phyloP scores from a whole-genome alignment of 2,797 vertebrate genomes.

The Silurus aristotelis region DNA sequence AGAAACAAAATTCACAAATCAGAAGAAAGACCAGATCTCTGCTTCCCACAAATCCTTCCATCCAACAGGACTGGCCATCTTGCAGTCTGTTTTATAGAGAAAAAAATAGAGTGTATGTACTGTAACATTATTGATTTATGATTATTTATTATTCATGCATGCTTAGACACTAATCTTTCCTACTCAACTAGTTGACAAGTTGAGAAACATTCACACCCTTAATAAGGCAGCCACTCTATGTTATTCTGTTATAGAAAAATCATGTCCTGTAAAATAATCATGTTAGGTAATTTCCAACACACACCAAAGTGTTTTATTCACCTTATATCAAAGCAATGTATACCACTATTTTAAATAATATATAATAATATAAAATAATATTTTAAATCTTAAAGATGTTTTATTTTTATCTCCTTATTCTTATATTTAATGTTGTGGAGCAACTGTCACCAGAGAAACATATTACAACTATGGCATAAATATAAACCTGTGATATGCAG shows the following conservation, averaged over 20 bases:
- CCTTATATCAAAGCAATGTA: background rate
- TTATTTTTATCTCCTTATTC: background rate
- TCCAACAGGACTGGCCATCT: no score
- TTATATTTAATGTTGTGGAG: background rate
- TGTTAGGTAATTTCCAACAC: background rate
- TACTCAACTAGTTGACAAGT: no score
- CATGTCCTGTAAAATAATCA: background rate
- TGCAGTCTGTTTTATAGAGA: no score
- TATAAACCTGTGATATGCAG: slow-evolving; percentile 1
- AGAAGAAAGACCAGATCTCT: no score
- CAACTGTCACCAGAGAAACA: background rate
- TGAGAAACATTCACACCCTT: no score
- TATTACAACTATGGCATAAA: background rate
- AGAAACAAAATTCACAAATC: no score
- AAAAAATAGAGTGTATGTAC: no score
- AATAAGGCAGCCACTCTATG: background rate
- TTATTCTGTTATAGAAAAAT: background rate
- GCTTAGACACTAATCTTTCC: no score
- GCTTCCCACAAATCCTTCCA: no score
- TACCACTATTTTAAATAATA: background rate
- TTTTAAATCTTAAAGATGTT: background rate
- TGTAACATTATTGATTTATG: no score
- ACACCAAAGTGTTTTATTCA: background rate
- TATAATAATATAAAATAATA: no score
- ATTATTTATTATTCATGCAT: no score